phyloP scores from a whole-genome alignment of 2,888 invertebrate species.

The Corythucha ciliata region DNA sequence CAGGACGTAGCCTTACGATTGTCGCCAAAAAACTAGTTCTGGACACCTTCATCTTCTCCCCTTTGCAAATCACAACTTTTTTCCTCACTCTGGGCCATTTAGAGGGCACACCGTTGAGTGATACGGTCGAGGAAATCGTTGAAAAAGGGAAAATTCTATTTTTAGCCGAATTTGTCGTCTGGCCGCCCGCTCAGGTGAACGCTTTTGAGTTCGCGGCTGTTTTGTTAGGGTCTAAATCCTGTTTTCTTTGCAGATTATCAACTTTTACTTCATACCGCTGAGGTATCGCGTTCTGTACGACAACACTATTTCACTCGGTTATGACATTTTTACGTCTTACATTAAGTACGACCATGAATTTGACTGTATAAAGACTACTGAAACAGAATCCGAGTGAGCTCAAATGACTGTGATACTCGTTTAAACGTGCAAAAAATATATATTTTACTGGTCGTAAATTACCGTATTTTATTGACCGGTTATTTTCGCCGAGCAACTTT shows the following conservation, averaged over 20 bases:
- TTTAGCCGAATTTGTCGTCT: constrained; percentile 79
- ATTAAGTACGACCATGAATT: constrained; percentile 32
- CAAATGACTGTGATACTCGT: no score
- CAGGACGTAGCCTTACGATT: constrained; percentile 55
- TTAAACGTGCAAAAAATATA: no score
- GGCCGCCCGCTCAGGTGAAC: constrained; percentile 79
- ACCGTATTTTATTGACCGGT: no score
- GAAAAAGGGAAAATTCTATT: constrained; percentile 70
- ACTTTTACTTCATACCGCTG: constrained; percentile 77
- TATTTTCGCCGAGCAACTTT: no score
- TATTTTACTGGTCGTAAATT: no score
- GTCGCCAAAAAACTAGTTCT: constrained; percentile 68
- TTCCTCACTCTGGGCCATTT: constrained; percentile 65
- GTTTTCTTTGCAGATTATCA: constrained; percentile 45
- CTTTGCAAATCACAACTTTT: constrained; percentile 65
- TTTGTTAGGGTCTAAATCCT: background rate
- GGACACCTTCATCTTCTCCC: constrained; percentile 78
- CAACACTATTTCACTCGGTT: constrained; percentile 72
- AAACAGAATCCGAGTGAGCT: no score
- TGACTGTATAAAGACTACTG: no score
- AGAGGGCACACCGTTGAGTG: constrained; percentile 52
- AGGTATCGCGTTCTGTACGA: constrained; percentile 79
- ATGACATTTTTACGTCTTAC: constrained; percentile 72
- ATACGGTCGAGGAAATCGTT: constrained; percentile 57
- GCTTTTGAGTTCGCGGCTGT: background rate